A percentile compares a stretch with the other conserved stretches of the same genome.
Conservation (phyloP, 2,888 invertebrate species). For the Bellardia bayeri region DNA sequence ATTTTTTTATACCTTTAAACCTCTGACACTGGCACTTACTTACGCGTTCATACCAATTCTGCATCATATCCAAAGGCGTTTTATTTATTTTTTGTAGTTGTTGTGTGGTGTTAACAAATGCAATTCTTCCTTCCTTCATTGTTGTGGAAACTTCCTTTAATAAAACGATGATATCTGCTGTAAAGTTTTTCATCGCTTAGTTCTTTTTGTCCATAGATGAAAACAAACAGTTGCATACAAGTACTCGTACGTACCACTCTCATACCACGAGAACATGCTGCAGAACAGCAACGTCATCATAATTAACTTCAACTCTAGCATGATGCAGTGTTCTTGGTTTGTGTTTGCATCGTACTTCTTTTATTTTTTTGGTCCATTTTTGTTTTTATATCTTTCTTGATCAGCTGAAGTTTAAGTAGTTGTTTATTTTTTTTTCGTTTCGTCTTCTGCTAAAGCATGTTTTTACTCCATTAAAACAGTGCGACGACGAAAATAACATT, state of each 20-base stretch:
- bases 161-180: slow-evolving; percentile 48
- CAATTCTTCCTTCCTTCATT: slow-evolving; percentile 72
- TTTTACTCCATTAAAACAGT: slow-evolving; percentile 68
- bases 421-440: slow-evolving; percentile 39
- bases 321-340: slow-evolving; percentile 50
- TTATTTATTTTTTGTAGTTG: slow-evolving; percentile 1
- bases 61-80: slow-evolving; percentile 56
- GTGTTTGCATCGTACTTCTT: slow-evolving; percentile 21
- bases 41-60: slow-evolving; percentile 27
- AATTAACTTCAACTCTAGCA: slow-evolving; percentile 68
- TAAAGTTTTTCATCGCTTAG: slow-evolving; percentile 37
- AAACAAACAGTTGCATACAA: slow-evolving; percentile 26
- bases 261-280: slow-evolving; percentile 47
- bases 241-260: slow-evolving; percentile 41
- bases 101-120: slow-evolving; percentile 66
- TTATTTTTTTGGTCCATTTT: slow-evolving; percentile 21
- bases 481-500: slow-evolving; percentile 58
- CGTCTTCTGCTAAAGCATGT: slow-evolving; percentile 58
- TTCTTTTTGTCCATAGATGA: slow-evolving; percentile 33
- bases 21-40: background rate
- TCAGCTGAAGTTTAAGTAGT: slow-evolving; percentile 66
- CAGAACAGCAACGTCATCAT: slow-evolving; percentile 69
- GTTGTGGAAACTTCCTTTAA: slow-evolving; percentile 70
- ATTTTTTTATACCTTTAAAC: slow-evolving; percentile 17
- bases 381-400: slow-evolving; percentile 65